Base-by-base conservation (phyloP, 1,140 invertebrate genomes). In the Asbolus verrucosus region DNA sequence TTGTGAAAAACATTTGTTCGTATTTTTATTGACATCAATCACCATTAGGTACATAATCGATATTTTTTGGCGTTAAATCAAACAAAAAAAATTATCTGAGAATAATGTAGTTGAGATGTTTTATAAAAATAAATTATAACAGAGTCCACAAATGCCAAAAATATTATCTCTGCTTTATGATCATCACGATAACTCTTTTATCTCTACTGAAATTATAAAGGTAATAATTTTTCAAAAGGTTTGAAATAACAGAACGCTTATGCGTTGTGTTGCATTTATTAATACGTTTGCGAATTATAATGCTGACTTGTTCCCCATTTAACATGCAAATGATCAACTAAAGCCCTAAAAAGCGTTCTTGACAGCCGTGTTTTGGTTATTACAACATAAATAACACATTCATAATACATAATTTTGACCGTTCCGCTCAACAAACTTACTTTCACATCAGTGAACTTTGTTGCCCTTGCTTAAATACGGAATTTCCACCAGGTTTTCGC, bases 41-140 rank as follows among this genome's bases (percentile, higher is more conserved):
- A 36, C n/a, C 33, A 36, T 11, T n/a, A 2, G 33, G 6, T n/a
- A 36, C 6, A 36, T 11, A 36, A 36, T 36, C 33, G 33, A 36
- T 8, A 11, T 38, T 43, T 43, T 43, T 61, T 61, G 54, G 54
- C 54, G 54, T 9, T 61, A 9, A 30, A 31, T 61, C 54, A 61
- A 59, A 59, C 50, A 19, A 21, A 59, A 41, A n/a, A 27, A 8
- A 4, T 27, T 27, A 27, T 27, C 24, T 27, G 24, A 3, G 24
- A 27, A 8, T n/a, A n/a, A n/a, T 8, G 33, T 38, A 38, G n/a
- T 27, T 38, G 33, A 38, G 11, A 16, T 46, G 41, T 46, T 46
- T 27, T 27, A 8, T 27, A 27, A 27, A 27, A 27, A 27, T 27
- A 27, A 27, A 27, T 27, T 8, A 27, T 27, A 4, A 27, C 24